A percentile compares a stretch with the other conserved stretches of the same genome.
Conservation (phyloP, 2,113 vertebrate species). For the Daphoenositta chrysoptera region DNA sequence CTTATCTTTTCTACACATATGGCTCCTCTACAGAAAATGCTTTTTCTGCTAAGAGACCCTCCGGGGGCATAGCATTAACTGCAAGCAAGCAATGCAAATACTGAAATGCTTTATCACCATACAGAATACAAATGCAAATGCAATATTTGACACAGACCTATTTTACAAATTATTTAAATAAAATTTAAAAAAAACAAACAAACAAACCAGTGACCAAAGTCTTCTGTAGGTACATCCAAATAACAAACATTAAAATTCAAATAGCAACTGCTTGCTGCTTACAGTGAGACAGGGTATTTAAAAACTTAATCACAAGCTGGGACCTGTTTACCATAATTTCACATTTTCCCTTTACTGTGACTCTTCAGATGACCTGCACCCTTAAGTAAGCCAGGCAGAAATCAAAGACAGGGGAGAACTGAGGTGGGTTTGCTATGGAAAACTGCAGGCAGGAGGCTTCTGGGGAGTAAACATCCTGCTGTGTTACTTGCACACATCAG, state of each 20-base stretch:
- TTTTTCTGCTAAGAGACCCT: not conserved
- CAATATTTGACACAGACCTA: not conserved
- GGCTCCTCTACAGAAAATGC: not conserved
- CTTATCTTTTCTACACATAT: constrained; percentile 40
- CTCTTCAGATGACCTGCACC: not conserved
- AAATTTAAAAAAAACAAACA: no score
- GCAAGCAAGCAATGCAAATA: constrained; percentile 5
- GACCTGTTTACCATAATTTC: not conserved
- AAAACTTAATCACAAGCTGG: not conserved
- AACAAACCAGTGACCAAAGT: not conserved
- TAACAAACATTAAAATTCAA: not conserved
- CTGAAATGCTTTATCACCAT: not conserved
- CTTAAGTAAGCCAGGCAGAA: not conserved
- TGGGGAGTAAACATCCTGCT: not conserved
- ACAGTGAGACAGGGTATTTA: not conserved
- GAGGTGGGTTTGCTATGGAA: not conserved
- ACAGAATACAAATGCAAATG: constrained; percentile 2
- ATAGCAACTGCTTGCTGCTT: not conserved
- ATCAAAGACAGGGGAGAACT: not conserved
- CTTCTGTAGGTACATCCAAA: not conserved
- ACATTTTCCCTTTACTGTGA: not conserved
- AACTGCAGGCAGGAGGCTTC: not conserved
- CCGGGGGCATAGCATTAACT: not conserved
- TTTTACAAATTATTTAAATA: not conserved
- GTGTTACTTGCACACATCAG: not conserved